Percentiles rank a stretch among this genome's conserved stretches.
Conservation (phyloP, 1,140 invertebrate species). For the Megalonaias nervosa region DNA sequence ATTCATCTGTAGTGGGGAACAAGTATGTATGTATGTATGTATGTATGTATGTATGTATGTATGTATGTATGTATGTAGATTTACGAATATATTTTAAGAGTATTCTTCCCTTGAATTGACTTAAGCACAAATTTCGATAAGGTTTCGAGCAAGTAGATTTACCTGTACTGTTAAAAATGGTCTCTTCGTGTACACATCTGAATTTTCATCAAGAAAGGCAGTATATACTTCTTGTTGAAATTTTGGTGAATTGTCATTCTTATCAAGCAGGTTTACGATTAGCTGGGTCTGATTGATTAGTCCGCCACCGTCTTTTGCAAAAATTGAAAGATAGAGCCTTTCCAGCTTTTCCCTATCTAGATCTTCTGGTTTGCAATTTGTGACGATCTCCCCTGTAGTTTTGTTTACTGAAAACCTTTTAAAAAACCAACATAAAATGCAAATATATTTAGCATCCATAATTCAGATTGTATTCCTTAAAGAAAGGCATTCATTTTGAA, state of each 20-base stretch:
- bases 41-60: too few relatives aligned
- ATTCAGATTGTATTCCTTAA: too few relatives aligned
- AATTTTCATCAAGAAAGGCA: constrained; percentile 5
- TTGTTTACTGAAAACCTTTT: constrained; percentile 14
- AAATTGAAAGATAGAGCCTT: constrained; percentile 7
- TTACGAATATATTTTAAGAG: background rate
- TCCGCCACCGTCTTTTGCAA: constrained; percentile 4
- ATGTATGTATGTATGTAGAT: too few relatives aligned
- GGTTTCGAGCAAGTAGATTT: background rate
- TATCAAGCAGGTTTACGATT: background rate
- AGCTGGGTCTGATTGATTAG: background rate
- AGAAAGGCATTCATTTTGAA: too few relatives aligned
- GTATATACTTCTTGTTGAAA: background rate
- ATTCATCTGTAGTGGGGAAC: too few relatives aligned
- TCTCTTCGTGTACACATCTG: background rate
- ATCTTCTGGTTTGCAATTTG: background rate
- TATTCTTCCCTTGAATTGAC: background rate
- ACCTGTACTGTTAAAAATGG: constrained; percentile 5
- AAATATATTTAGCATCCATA: too few relatives aligned
- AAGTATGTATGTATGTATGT: too few relatives aligned
- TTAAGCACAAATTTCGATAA: background rate
- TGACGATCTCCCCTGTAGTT: background rate
- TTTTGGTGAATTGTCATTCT: constrained; percentile 19
- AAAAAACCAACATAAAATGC: background rate
- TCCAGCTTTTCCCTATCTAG: constrained; percentile 14